Evolutionary conservation across 2,888 invertebrate species (phyloP).

Genomic region (Craniophora ligustri): DNA sequence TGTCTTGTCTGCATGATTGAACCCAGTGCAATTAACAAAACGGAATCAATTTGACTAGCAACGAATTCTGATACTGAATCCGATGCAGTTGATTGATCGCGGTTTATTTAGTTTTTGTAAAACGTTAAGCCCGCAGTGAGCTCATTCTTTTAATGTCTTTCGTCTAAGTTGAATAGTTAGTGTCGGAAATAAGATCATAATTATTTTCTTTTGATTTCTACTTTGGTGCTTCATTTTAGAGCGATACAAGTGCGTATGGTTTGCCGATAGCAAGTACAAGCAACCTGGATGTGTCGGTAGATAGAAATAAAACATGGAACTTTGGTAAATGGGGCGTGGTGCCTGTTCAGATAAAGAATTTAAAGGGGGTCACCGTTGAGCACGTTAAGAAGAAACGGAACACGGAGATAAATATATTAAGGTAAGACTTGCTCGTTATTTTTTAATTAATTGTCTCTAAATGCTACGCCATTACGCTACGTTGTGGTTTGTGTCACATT

Average conservation of each 20-base stretch:
- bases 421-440: constrained; percentile 60
- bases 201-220: constrained; percentile 16
- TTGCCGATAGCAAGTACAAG: constrained; percentile 79
- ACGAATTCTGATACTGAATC: constrained; percentile 20
- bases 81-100: constrained; percentile 19
- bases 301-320: constrained; percentile 70
- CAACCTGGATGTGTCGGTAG: constrained; percentile 72
- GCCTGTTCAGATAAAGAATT: constrained; percentile 78
- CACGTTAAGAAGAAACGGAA: constrained; percentile 75
- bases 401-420: constrained; percentile 81
- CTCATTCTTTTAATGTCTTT: neutral
- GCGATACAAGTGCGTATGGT: constrained; percentile 79
- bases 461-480: too few relatives aligned
- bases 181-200: constrained; percentile 26
- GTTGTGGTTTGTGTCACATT: too few relatives aligned
- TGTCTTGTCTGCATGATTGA: constrained; percentile 37
- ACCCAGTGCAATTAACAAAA: constrained; percentile 36
- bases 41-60: constrained; percentile 28
- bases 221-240: constrained; percentile 62
- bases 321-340: constrained; percentile 80
- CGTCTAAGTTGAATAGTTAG: constrained; percentile 10
- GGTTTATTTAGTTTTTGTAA: constrained; percentile 22
- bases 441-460: neutral
- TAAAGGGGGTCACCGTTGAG: constrained; percentile 72
- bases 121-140: constrained; percentile 1